Percentiles rank a stretch among this genome's conserved stretches.
These are phyloP conservation scores for Coregonus suidteri DNA, from an alignment of 2,797 vertebrate genomes.

Conservation along the genomic window DNA sequence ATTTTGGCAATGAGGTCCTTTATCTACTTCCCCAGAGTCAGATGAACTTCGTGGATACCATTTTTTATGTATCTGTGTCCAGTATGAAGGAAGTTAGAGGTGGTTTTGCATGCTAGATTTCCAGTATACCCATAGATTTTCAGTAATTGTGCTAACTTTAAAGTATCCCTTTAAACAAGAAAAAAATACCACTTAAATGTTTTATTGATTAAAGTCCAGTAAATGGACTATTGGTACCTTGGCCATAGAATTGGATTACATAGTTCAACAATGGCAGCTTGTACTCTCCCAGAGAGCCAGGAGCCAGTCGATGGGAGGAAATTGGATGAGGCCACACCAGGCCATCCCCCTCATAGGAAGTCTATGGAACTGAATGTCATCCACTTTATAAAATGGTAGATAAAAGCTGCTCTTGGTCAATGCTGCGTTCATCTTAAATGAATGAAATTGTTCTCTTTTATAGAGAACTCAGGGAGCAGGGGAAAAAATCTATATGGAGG, in stretches of 20 bases:
- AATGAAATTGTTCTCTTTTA: slow-evolving; percentile 28
- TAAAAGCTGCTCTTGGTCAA: slow-evolving; percentile 30
- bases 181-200: not conserved
- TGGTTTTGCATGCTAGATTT: too few relatives aligned
- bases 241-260: slow-evolving; percentile 43
- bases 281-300: not conserved
- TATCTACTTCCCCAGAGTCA: too few relatives aligned
- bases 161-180: not conserved
- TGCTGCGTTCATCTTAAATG: slow-evolving; percentile 24
- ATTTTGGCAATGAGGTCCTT: too few relatives aligned
- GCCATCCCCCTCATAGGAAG: slow-evolving; percentile 4
- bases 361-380: slow-evolving; percentile 27
- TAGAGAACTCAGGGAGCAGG: slow-evolving; percentile 32
- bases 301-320: slow-evolving; percentile 20
- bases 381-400: slow-evolving; percentile 15
- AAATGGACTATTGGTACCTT: slow-evolving; percentile 29
- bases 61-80: too few relatives aligned
- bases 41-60: too few relatives aligned
- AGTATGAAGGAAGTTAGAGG: too few relatives aligned
- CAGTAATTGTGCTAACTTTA: too few relatives aligned
- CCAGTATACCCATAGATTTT: too few relatives aligned
- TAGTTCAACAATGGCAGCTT: slow-evolving; percentile 39
- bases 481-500: slow-evolving; percentile 38
- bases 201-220: slow-evolving; percentile 12
- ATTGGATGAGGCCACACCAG: slow-evolving; percentile 32